These are phyloP conservation scores for Drosophila subpulchrella DNA, from an alignment of 1,140 invertebrate species.

Conservation along the genomic window DNA sequence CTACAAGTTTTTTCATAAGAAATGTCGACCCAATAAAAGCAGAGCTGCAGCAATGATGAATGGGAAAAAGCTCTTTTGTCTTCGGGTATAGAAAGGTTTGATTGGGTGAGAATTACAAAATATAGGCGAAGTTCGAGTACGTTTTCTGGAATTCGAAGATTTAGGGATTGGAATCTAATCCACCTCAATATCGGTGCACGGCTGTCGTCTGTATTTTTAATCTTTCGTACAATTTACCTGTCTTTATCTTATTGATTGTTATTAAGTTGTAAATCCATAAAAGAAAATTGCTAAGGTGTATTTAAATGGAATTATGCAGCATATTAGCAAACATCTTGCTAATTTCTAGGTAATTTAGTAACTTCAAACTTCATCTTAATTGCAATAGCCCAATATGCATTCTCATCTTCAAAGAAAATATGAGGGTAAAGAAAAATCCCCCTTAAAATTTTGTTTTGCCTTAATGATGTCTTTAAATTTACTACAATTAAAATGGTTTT, in stretches of 20 bases:
- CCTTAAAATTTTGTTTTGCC: background rate
- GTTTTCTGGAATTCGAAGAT: no score
- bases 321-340: background rate
- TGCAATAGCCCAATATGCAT: background rate
- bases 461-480: background rate
- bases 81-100: no score
- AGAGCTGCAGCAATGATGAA: no score
- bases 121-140: no score
- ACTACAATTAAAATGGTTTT: slow-evolving; percentile 1
- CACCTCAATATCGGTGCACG: no score
- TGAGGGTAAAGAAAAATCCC: background rate
- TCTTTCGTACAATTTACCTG: background rate
- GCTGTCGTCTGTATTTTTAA: no score
- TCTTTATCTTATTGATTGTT: background rate
- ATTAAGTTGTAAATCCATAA: background rate
- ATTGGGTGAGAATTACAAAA: no score
- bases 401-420: background rate
- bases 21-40: no score
- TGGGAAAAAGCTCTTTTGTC: no score
- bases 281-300: background rate
- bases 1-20: no score
- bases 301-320: background rate
- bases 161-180: no score
- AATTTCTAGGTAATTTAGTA: background rate
- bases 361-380: background rate